These are phyloP conservation scores for Tonatia bakeri DNA, from an alignment of 2,113 vertebrate genomes.

Conservation along the genomic window DNA sequence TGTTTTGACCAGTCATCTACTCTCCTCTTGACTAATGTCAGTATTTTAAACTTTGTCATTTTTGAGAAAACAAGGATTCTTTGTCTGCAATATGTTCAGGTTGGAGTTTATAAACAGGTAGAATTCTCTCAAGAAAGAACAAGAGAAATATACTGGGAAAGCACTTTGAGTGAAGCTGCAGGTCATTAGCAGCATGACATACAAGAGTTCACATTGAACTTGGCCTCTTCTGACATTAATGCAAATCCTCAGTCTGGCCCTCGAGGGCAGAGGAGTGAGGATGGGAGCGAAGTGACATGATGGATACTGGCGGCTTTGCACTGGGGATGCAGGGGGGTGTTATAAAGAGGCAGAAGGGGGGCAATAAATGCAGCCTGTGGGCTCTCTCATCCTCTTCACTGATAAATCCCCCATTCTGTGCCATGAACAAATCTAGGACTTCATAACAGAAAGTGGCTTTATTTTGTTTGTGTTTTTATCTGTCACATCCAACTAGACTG, in stretches of 20 bases:
- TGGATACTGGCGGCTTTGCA: slow-evolving; percentile 50
- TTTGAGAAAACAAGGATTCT: slow-evolving; percentile 30
- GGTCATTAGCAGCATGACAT: slow-evolving; percentile 5
- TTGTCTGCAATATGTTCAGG: neutral
- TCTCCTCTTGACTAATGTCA: neutral
- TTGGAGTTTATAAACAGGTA: slow-evolving; percentile 3
- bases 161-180: neutral
- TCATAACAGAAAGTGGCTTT: neutral
- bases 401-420: neutral
- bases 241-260: slow-evolving; percentile 9
- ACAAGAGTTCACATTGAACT: slow-evolving; percentile 44
- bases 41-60: neutral
- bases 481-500: neutral
- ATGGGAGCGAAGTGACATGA: slow-evolving; percentile 2
- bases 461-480: neutral
- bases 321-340: neutral
- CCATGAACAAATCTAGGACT: neutral
- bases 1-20: neutral
- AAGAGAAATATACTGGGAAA: neutral
- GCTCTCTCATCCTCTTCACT: neutral
- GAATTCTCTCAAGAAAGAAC: slow-evolving; percentile 12
- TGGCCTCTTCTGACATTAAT: neutral
- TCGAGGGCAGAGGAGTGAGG: neutral
- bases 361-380: neutral
- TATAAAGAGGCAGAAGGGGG: neutral